Evolutionary conservation across 2,888 invertebrate genomes (phyloP).

Genomic region (Axea sp.): DNA sequence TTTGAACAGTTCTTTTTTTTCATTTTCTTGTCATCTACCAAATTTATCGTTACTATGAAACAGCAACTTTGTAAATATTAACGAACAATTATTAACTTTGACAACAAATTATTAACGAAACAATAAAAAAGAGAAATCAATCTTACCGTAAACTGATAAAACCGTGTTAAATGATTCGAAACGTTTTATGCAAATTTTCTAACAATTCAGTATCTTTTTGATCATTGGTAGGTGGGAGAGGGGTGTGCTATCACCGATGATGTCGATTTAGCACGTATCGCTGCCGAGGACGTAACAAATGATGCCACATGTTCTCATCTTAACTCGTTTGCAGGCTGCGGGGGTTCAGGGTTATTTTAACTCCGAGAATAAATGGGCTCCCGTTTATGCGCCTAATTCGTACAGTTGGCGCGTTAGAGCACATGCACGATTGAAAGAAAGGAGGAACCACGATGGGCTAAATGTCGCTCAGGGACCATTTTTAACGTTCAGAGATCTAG

Average conservation of each 20-base stretch:
- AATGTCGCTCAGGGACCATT: constrained; percentile 78
- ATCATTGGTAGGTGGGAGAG: constrained; percentile 23
- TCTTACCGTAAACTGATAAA: neutral
- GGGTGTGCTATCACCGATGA: constrained; percentile 57
- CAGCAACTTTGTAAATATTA: too few relatives aligned
- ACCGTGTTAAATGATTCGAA: constrained; percentile 22
- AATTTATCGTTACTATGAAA: too few relatives aligned
- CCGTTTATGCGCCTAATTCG: constrained; percentile 68
- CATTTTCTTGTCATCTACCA: too few relatives aligned
- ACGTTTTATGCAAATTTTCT: constrained; percentile 57
- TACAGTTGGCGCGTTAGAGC: constrained; percentile 68
- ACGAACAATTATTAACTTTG: too few relatives aligned
- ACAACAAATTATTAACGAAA: too few relatives aligned
- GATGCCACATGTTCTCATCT: constrained; percentile 79
- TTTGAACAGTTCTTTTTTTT: too few relatives aligned
- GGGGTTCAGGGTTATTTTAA: constrained; percentile 67
- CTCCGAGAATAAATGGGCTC: constrained; percentile 63
- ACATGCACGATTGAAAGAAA: constrained; percentile 61
- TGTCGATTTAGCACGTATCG: constrained; percentile 68
- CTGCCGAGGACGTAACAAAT: constrained; percentile 74
- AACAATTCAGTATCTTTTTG: too few relatives aligned
- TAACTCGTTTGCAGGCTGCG: constrained; percentile 67
- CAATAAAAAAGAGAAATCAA: too few relatives aligned
- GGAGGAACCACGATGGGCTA: constrained; percentile 69
- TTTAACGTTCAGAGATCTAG: constrained; percentile 70